Base-by-base conservation (phyloP, 2,888 invertebrate species). In the Bhutanitis thaidina region DNA sequence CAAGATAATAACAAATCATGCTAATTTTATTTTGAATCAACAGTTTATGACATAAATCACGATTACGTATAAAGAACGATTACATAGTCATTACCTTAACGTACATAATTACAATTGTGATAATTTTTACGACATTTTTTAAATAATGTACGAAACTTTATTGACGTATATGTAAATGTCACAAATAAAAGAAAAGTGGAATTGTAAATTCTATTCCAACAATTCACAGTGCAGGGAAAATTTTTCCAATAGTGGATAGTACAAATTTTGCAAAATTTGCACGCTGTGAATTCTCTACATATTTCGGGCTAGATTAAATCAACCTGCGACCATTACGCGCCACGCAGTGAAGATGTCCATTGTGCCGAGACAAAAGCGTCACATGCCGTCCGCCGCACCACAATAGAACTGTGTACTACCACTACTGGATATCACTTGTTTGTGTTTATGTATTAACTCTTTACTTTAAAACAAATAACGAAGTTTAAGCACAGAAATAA, bases 341-440 rank as follows among this genome's bases (percentile, higher is more conserved):
- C 70, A 65, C 64, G 58, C 57, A 71, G 78, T 84, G 83, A 85
- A 81, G 80, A 80, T 73, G 68, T 55, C 66, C 68, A 84, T 85
- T 84, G 82, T 83, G 69, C 60, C 61, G 57, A 60, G 65, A 74
- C 79, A 75, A 79, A 77, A 77, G 78, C 59, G 53, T 58, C 62
- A 57, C 64, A 58, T 62, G 34, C 64, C 57, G 65, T 63, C 65
- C 58, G 64, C 62, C 56, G 59, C 53, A 54, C 50, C 69, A 80
- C 76, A 80, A 79, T 77, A 57, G 71, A 52, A 60, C 58, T 59
- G 13, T 29, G 27, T 40, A 53, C n/a, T n/a, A n/a, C n/a, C 64
- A 67, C 71, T 68, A 65, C 64, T 62, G 70, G 65, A 74, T 81
- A 77, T 77, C 25, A 39, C 84, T 82, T 83, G 71, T 72, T 34